Evolutionary conservation across 2,113 vertebrate genomes (phyloP).

Genomic region (Platichthys stellatus): DNA sequence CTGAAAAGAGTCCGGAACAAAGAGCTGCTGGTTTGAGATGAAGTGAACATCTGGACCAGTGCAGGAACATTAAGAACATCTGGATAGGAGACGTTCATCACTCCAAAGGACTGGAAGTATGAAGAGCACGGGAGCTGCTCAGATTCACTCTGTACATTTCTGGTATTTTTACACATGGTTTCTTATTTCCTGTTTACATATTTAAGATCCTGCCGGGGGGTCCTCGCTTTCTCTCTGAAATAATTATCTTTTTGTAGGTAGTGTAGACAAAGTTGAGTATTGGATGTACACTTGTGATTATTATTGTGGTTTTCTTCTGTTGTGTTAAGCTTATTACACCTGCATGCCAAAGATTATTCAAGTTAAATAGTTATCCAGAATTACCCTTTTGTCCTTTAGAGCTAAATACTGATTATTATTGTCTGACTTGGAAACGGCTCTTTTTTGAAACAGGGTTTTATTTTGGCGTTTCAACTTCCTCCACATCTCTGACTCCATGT

Average conservation of each 20-base stretch:
- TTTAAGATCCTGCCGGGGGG: slow-evolving; percentile 28
- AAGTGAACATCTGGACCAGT: neutral
- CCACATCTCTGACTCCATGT: no score
- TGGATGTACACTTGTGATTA: slow-evolving; percentile 33
- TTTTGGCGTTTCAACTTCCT: no score
- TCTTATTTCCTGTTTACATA: slow-evolving; percentile 67
- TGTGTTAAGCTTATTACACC: slow-evolving; percentile 34
- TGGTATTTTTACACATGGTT: slow-evolving; percentile 63
- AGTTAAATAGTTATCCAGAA: slow-evolving; percentile 30
- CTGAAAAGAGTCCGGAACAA: no score
- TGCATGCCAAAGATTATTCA: slow-evolving; percentile 66
- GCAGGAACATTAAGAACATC: neutral
- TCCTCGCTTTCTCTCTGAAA: slow-evolving; percentile 45
- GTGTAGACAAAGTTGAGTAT: slow-evolving; percentile 48
- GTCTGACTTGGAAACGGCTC: no score
- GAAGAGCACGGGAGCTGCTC: slow-evolving; percentile 8
- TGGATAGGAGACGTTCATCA: neutral
- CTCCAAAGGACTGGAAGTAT: neutral
- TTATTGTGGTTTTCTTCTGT: slow-evolving; percentile 49
- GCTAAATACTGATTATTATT: slow-evolving; percentile 3
- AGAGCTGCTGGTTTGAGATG: no score
- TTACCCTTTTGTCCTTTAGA: slow-evolving; percentile 12
- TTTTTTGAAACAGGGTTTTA: no score
- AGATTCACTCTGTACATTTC: slow-evolving; percentile 31
- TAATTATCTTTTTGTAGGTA: slow-evolving; percentile 55